Percentiles rank a stretch among this genome's conserved stretches.
Conservation (phyloP, 2,888 invertebrate genomes). For the Clivina fossor region DNA sequence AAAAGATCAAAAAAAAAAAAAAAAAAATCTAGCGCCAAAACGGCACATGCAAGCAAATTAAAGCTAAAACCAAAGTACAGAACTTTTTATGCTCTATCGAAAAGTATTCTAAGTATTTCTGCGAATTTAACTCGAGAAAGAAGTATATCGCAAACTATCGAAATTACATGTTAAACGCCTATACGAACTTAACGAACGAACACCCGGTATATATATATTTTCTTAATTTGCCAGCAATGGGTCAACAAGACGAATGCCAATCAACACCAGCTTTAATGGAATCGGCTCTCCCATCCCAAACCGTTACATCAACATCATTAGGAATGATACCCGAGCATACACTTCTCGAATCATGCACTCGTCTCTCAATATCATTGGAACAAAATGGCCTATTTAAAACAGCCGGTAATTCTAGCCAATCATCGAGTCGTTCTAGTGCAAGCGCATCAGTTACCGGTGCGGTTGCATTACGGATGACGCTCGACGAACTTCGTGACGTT, state of each 20-base stretch:
- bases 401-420: constrained; percentile 33
- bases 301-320: constrained; percentile 65
- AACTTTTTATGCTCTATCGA: too few species aligned
- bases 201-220: too few species aligned
- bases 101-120: too few species aligned
- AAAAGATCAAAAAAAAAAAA: too few species aligned
- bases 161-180: too few species aligned
- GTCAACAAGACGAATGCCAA: constrained; percentile 87
- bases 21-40: too few species aligned
- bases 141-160: too few species aligned
- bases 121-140: too few species aligned
- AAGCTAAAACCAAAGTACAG: too few species aligned
- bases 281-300: constrained; percentile 59
- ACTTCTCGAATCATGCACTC: constrained; percentile 80
- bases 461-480: constrained; percentile 64
- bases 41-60: too few species aligned
- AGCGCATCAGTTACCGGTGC: too few species aligned
- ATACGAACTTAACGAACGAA: too few species aligned
- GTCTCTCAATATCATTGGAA: constrained; percentile 85
- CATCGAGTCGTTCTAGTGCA: constrained; percentile 25
- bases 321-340: constrained; percentile 87
- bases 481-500: constrained; percentile 81
- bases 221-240: constrained; percentile 63
- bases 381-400: constrained; percentile 77
- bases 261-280: constrained; percentile 83